phyloP scores from a whole-genome alignment of 2,888 invertebrate species.

The Anticlea derivata region DNA sequence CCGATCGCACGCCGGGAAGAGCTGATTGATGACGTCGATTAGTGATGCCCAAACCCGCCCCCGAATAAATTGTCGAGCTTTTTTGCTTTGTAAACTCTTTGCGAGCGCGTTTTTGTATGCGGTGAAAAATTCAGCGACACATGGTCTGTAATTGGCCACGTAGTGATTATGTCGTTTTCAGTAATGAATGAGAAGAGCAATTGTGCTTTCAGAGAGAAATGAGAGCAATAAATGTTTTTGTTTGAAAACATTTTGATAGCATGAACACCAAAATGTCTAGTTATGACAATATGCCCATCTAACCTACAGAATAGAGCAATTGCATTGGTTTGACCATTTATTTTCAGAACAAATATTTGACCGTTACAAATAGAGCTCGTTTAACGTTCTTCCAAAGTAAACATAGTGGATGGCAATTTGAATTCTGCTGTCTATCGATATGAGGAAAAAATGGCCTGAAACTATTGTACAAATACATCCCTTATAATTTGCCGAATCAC shows the following conservation, averaged over 20 bases:
- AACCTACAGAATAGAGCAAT: slow-evolving; percentile 9
- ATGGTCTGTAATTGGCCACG: slow-evolving; percentile 35
- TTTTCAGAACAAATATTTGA: slow-evolving; percentile 22
- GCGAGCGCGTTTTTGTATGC: slow-evolving; percentile 56
- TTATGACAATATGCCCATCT: too few species aligned
- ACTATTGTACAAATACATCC: slow-evolving; percentile 59
- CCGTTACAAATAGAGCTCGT: slow-evolving; percentile 23
- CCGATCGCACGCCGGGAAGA: slow-evolving; percentile 66
- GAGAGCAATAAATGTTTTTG: not conserved
- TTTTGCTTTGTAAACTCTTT: slow-evolving; percentile 71
- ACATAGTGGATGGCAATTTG: slow-evolving; percentile 16
- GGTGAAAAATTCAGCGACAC: slow-evolving; percentile 39
- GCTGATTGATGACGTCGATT: slow-evolving; percentile 83
- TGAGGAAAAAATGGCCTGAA: slow-evolving; percentile 42
- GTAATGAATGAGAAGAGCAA: slow-evolving; percentile 19
- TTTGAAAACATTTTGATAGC: too few species aligned
- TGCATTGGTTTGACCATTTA: slow-evolving; percentile 20
- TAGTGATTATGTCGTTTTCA: slow-evolving; percentile 9
- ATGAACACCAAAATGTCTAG: too few species aligned
- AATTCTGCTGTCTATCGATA: slow-evolving; percentile 45
- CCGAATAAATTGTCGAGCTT: slow-evolving; percentile 80
- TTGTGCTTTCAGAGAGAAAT: not conserved
- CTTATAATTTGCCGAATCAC: slow-evolving; percentile 59
- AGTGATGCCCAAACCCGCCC: slow-evolving; percentile 78
- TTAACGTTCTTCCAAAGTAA: slow-evolving; percentile 21